Evolutionary conservation across 2,888 invertebrate genomes (phyloP), one percentile per base, ranked within the genome.

Genomic region (Podabrus alpinus): DNA sequence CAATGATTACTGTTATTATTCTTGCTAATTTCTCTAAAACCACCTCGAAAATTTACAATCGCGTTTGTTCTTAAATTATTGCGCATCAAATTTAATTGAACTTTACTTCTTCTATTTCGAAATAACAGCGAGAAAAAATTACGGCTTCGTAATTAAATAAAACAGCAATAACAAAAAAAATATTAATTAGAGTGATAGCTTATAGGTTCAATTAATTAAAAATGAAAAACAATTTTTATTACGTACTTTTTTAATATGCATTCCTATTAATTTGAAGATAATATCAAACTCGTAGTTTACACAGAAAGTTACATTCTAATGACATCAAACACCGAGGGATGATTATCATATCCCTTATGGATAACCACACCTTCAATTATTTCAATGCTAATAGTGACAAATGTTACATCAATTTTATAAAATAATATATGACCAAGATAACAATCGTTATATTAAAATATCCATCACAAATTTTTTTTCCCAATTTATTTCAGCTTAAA

Each of bases 1-100:
- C 77, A 80, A 79, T 81, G 81, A 82, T 82, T 82, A 82, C 75
- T 72, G 79, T 73, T 78, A 81, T 83, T 82, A 80, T 79, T 82
- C 81, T 79, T 70, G 79, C 78, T 80, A 79, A 82, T 81, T 81
- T 79, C 77, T 79, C 77, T 68, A 66, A 45, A 74, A 74, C 74
- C 77, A 72, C 71, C 77, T 72, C 72, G 72, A 72, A 74, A 74
- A 73, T 76, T 76, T 72, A 71, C 71, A 68, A 69, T 73, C 74
- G n/a, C 45, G 67, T 76, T 74, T 74, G 72, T 76, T 76, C 76
- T 76, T 76, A 74, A 74, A 76, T 71, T 73, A 73, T 73, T 29
- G 17, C 71, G 68, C 76, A 60, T 73, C 68, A 75, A 75, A 75
- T 61, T 45, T 69, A 64, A 64, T 64, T 64, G 21, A 64, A 64